phyloP scores from a whole-genome alignment of 2,797 vertebrate species.

The Cercopithecus hamlyni region DNA sequence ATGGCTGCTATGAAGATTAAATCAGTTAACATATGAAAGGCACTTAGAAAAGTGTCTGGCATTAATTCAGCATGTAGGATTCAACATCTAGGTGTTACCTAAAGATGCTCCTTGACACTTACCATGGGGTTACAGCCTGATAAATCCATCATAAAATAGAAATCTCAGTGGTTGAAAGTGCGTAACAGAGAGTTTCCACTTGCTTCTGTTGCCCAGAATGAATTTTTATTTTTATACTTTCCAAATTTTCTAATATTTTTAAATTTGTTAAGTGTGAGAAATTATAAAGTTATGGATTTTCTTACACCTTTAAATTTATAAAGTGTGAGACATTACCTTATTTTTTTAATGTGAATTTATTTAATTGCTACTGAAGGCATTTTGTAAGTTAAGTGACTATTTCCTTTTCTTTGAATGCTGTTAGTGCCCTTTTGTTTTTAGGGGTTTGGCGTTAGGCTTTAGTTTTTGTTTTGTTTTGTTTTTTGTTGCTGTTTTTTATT shows the following conservation, averaged over 20 bases:
- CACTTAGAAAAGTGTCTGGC: not conserved
- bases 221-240: not conserved
- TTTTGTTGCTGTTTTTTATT: too few species aligned
- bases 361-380: not conserved
- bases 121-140: not conserved
- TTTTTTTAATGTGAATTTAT: slow-evolving; percentile 39
- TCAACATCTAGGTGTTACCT: not conserved
- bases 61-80: not conserved
- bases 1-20: not conserved
- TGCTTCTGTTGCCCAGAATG: not conserved
- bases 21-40: not conserved
- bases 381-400: not conserved
- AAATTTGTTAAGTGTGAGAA: not conserved
- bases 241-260: not conserved
- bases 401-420: not conserved
- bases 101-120: not conserved
- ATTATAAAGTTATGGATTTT: not conserved
- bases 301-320: not conserved
- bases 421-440: not conserved
- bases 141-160: not conserved
- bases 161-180: not conserved
- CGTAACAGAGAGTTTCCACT: not conserved
- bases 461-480: too few species aligned
- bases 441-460: not conserved
- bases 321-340: not conserved